A percentile compares a stretch with the other conserved stretches of the same genome.
Conservation (phyloP, 30 jellyfish, hydroid and myxozoan genomes). For the Cassiopea andromeda region DNA sequence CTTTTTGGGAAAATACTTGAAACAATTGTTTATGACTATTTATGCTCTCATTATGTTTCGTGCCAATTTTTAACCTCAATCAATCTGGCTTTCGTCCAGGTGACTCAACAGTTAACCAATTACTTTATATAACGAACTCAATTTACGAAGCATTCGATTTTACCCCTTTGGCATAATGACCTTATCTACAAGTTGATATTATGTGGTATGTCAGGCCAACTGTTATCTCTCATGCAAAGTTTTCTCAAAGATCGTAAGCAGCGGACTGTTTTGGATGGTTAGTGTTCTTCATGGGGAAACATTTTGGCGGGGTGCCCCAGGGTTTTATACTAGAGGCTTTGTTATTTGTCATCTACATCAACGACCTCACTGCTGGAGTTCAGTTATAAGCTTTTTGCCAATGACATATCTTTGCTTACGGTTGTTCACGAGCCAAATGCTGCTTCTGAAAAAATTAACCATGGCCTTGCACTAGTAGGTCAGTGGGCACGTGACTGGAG, state of each 20-base stretch:
- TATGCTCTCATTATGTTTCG: background rate
- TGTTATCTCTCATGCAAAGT: background rate
- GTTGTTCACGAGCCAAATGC: background rate
- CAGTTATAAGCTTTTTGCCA: background rate
- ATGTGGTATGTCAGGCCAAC: background rate
- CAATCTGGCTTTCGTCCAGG: background rate
- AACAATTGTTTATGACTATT: background rate
- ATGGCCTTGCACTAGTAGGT: background rate
- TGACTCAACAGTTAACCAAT: background rate
- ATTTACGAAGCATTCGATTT: background rate
- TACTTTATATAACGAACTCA: background rate
- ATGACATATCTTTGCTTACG: background rate
- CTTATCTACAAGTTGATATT: background rate
- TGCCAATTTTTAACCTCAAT: background rate
- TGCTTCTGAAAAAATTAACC: background rate
- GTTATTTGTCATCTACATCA: background rate
- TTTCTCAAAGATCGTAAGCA: background rate
- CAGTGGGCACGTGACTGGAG: background rate
- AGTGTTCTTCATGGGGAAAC: background rate
- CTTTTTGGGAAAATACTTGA: background rate
- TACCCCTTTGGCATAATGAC: background rate
- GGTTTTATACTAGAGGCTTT: background rate
- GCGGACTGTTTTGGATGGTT: background rate
- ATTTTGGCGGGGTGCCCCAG: background rate
- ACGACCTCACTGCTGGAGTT: background rate